A percentile compares a stretch with the other conserved stretches of the same genome.
Evolutionary conservation across 1,140 invertebrate genomes (phyloP).

Genomic region (Cheumatopsyche charites): DNA sequence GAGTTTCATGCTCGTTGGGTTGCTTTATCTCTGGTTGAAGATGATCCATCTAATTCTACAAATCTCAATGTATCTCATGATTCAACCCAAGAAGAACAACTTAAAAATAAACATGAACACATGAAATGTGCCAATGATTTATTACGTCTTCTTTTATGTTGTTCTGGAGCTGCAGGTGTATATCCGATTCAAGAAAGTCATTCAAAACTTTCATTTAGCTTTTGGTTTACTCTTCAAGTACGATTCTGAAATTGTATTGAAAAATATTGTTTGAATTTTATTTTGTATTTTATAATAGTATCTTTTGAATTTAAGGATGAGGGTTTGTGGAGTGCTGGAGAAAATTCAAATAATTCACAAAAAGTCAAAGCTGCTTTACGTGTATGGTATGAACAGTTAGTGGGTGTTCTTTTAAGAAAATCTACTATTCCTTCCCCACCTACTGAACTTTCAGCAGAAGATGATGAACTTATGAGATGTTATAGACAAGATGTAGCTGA

Average conservation of each 20-base stretch:
- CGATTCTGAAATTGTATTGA: not conserved
- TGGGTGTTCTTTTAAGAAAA: conserved; percentile 54
- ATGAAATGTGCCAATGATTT: conserved; percentile 54
- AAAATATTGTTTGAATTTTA: not conserved
- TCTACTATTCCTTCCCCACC: conserved; percentile 55
- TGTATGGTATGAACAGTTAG: conserved; percentile 50
- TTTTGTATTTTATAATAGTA: not conserved
- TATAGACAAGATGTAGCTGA: conserved; percentile 92
- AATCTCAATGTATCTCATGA: not conserved
- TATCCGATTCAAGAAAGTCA: conserved; percentile 85
- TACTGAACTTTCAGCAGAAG: conserved; percentile 67
- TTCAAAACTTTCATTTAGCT: conserved; percentile 83
- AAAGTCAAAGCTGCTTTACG: conserved; percentile 35
- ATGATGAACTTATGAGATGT: conserved; percentile 85
- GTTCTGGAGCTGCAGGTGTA: conserved; percentile 78
- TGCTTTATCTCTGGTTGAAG: conserved; percentile 54
- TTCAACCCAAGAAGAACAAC: conserved; percentile 2
- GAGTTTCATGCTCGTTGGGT: conserved; percentile 55
- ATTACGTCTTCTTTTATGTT: conserved; percentile 71
- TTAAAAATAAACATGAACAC: conserved; percentile 24
- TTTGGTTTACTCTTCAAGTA: conserved; percentile 91
- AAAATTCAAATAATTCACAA: conserved; percentile 22
- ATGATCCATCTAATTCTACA: conserved; percentile 48
- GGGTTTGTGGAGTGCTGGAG: conserved; percentile 32
- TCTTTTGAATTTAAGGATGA: conserved; percentile 36